Percentiles rank a stretch among this genome's conserved stretches.
Evolutionary conservation across 2,888 invertebrate genomes (phyloP).

Genomic region (Chesias legatella): DNA sequence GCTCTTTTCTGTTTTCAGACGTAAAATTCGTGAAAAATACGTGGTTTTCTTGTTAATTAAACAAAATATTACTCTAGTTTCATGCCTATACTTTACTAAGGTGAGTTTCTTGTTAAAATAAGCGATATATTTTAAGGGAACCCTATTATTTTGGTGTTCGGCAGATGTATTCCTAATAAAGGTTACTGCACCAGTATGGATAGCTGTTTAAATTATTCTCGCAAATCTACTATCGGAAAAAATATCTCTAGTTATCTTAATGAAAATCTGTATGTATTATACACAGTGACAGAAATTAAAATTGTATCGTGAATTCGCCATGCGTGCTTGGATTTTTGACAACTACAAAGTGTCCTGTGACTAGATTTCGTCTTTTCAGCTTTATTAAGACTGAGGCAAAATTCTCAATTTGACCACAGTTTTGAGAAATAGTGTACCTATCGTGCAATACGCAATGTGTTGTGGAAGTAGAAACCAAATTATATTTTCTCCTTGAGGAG

Average conservation of each 20-base stretch:
- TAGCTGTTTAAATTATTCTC: too few relatives aligned
- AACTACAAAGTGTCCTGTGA: too few relatives aligned
- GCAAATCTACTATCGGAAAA: too few relatives aligned
- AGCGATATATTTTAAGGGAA: conserved; percentile 6
- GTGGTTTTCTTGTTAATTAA: conserved; percentile 59
- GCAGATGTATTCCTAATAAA: conserved; percentile 59
- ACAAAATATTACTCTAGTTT: conserved; percentile 62
- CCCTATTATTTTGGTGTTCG: conserved; percentile 58
- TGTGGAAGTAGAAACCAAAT: too few relatives aligned
- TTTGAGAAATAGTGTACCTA: too few relatives aligned
- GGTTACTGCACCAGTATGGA: conserved; percentile 49
- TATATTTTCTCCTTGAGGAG: too few relatives aligned
- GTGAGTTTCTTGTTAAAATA: conserved; percentile 46
- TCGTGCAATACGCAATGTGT: too few relatives aligned
- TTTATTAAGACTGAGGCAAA: too few relatives aligned
- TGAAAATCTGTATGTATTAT: too few relatives aligned
- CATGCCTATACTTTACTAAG: conserved; percentile 74
- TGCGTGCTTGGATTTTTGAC: conserved; percentile 50
- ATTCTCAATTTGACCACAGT: too few relatives aligned
- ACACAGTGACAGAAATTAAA: neutral
- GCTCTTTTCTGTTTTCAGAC: conserved; percentile 79
- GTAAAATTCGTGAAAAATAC: conserved; percentile 72
- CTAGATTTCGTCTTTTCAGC: too few relatives aligned
- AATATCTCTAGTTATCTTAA: too few relatives aligned
- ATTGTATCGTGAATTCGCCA: conserved; percentile 49